Percentiles rank a stretch among this genome's conserved stretches.
Evolutionary conservation across 2,888 invertebrate genomes (phyloP).

Genomic region (Acleris cristana): DNA sequence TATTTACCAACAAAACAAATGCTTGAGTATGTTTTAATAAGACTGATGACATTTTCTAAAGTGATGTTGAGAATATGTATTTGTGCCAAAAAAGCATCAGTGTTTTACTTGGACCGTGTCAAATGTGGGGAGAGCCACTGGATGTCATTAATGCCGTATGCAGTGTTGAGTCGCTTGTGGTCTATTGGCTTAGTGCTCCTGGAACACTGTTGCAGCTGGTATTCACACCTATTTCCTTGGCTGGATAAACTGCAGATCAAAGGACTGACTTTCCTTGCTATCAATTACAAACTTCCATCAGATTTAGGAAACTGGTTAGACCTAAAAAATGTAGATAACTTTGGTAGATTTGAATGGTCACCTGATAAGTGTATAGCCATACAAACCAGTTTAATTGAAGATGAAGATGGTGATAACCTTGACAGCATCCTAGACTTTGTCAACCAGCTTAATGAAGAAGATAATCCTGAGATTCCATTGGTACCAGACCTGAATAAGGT

Average conservation of each 20-base stretch:
- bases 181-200: constrained; percentile 73
- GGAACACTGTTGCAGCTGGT: constrained; percentile 79
- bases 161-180: constrained; percentile 82
- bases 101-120: constrained; percentile 79
- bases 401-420: constrained; percentile 57
- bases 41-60: constrained; percentile 82
- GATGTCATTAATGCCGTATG: constrained; percentile 82
- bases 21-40: constrained; percentile 81
- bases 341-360: constrained; percentile 69
- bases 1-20: constrained; percentile 84
- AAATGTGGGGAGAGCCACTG: constrained; percentile 82
- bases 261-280: constrained; percentile 78
- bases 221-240: constrained; percentile 69
- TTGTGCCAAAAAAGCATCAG: constrained; percentile 73
- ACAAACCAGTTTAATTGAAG: constrained; percentile 49
- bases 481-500: constrained; percentile 7
- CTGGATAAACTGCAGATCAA: constrained; percentile 64
- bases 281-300: constrained; percentile 68
- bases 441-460: constrained; percentile 56
- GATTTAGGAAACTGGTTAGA: constrained; percentile 78
- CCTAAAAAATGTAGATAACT: constrained; percentile 71
- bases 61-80: constrained; percentile 78
- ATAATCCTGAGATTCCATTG: constrained; percentile 36
- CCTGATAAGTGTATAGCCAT: constrained; percentile 54
- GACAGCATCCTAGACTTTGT: constrained; percentile 68